These are phyloP conservation scores for Danaus chrysippus DNA, from an alignment of 2,888 invertebrate species.

Conservation along the genomic window DNA sequence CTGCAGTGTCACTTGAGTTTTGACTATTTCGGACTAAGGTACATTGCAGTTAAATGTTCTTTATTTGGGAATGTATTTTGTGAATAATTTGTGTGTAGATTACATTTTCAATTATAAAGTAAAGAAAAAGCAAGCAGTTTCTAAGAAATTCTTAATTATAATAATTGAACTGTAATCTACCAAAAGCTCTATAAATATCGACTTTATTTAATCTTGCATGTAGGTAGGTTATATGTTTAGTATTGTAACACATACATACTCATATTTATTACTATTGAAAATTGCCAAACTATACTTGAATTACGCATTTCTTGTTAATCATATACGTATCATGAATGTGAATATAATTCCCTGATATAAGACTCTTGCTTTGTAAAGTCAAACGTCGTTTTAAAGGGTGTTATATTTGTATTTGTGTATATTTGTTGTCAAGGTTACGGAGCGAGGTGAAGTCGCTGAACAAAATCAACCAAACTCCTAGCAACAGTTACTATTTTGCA, in stretches of 20 bases:
- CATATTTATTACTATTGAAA: constrained; percentile 52
- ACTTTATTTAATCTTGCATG: constrained; percentile 51
- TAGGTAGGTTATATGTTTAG: constrained; percentile 54
- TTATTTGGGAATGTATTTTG: background rate
- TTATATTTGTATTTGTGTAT: constrained; percentile 21
- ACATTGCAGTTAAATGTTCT: background rate
- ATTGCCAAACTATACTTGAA: constrained; percentile 72
- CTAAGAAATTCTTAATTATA: background rate
- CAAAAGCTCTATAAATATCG: background rate
- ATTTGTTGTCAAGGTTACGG: constrained; percentile 29
- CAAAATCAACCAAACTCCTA: constrained; percentile 53
- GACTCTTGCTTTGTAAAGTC: background rate
- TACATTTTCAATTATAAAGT: background rate
- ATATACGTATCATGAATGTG: constrained; percentile 42
- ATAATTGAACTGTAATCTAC: constrained; percentile 2
- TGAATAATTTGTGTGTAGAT: background rate
- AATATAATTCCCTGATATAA: constrained; percentile 15
- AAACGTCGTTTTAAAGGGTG: constrained; percentile 2
- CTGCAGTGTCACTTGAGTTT: background rate
- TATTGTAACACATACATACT: constrained; percentile 35
- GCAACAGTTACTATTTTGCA: constrained; percentile 70
- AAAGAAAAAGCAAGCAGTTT: background rate
- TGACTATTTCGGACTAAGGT: background rate
- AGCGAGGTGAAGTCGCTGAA: constrained; percentile 17
- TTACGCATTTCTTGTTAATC: constrained; percentile 55